Evolutionary conservation across 53 echinoderm and acorn worm species (phyloP).

Genomic region (Hippasteria phrygiana): DNA sequence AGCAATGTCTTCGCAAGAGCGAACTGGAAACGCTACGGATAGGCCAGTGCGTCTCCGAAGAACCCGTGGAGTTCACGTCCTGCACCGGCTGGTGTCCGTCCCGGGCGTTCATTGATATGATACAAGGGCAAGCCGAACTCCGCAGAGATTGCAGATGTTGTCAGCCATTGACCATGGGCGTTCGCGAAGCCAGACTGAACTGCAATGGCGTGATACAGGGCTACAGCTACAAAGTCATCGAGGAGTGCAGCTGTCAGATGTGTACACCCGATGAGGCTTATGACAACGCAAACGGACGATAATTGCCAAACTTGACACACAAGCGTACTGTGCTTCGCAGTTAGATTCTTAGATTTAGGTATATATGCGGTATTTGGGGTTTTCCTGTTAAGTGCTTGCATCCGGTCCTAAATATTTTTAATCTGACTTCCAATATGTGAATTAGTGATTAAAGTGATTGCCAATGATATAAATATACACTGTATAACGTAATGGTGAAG

Average conservation of each 20-base stretch:
- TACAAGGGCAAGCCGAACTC: not conserved
- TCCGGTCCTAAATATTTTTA: not conserved
- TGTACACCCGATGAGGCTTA: not conserved
- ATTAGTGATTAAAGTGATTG: not conserved
- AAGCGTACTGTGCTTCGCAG: conserved; percentile 21
- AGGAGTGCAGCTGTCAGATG: conserved; percentile 39
- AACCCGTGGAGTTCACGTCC: conserved; percentile 41
- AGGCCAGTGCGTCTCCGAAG: conserved; percentile 30
- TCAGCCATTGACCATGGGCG: conserved; percentile 20
- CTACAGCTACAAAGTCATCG: conserved; percentile 56
- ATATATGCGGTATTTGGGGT: not conserved
- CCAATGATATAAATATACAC: not conserved
- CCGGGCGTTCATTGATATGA: conserved; percentile 20
- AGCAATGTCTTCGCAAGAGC: conserved; percentile 49
- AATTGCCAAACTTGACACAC: not conserved
- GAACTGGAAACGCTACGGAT: conserved; percentile 3
- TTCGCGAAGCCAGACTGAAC: conserved; percentile 17
- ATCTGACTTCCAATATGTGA: not conserved
- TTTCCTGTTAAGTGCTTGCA: conserved; percentile 6
- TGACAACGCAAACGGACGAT: not conserved
- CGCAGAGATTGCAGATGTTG: conserved; percentile 43
- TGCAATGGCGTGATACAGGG: conserved; percentile 17
- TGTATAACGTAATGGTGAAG: not conserved
- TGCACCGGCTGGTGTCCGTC: conserved; percentile 59
- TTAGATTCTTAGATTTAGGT: not conserved